Conservation (phyloP, 2,888 invertebrate species). For the Crocallis elinguaria region DNA sequence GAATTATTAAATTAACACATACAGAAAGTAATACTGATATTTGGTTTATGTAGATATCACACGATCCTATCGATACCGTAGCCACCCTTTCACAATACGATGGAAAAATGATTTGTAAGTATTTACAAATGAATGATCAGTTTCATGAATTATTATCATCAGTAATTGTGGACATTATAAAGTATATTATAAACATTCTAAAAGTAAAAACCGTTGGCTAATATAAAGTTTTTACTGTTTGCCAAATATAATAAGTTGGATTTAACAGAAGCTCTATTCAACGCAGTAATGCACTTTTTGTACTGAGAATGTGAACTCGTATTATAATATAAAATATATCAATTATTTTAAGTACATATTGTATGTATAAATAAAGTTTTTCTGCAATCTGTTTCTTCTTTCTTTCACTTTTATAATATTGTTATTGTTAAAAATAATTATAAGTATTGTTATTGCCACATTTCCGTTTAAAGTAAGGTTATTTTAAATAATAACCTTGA, state of each 20-base stretch:
- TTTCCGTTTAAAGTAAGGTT: too few species aligned
- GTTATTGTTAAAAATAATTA: too few species aligned
- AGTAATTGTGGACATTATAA: conserved; percentile 44
- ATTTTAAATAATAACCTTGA: neutral
- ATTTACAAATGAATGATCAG: conserved; percentile 67
- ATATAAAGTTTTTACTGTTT: conserved; percentile 38
- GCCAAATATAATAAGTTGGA: conserved; percentile 26
- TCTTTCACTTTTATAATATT: too few species aligned
- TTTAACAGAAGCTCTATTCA: conserved; percentile 55
- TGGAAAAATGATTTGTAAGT: conserved; percentile 47
- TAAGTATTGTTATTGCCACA: too few species aligned
- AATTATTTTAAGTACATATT: neutral
- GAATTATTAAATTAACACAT: conserved; percentile 31
- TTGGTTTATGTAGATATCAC: conserved; percentile 66
- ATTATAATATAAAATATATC: conserved; percentile 32
- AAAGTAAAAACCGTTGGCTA: conserved; percentile 29
- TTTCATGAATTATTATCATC: conserved; percentile 53
- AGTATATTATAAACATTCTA: conserved; percentile 15
- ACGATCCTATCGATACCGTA: conserved; percentile 50
- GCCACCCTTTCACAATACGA: conserved; percentile 41
- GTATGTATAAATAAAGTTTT: too few species aligned
- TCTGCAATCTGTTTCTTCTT: too few species aligned
- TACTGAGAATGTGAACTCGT: conserved; percentile 12
- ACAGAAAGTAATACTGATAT: conserved; percentile 65
- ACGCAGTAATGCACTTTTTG: conserved; percentile 53